Evolutionary conservation across 2,888 invertebrate genomes (phyloP), one percentile per base, ranked within the genome.

Genomic region (Ectemnius lituratus): DNA sequence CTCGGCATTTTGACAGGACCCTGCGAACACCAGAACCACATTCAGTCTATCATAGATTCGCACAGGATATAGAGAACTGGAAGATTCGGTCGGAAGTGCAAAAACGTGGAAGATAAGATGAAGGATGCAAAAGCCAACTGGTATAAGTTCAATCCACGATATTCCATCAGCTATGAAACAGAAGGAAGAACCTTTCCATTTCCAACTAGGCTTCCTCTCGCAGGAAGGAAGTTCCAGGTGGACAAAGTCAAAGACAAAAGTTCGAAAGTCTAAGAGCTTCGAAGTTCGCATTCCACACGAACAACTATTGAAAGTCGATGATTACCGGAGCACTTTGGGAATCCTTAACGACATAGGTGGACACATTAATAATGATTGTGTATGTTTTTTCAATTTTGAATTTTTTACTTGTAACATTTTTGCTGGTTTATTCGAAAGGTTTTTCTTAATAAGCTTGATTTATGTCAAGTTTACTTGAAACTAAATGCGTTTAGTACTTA

Each of bases 1-100:
- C 49, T 84, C 87, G 18, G 84, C 87, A 76, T 88, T 87, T 65
- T 87, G 87, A 64, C 88, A 86, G 52, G 62, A 47, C 2, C 87
- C 88, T 88, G 76, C 11, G 76, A 85, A 75, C 57, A 74, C 8
- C 37, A 37, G 16, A 6, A 2, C 16, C 52, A 14, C 52, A 52
- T 52, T 52, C n/a, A 16, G n/a, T 27, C 45, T 23, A 23, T 23
- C 23, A 3, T 23, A 5, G 18, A 60, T 59, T 27, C 61, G 28
- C 14, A 52, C 4, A 8, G 11, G 27, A 58, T 60, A 65, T 13
- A 61, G 46, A 60, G 64, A 57, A 14, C 11, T 14, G 52, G 8
- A 14, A 52, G 56, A 56, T 13, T 57, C 6, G 20, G 45, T 4
- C 47, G 28, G 57, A 58, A 13, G 11, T 13, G 28, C 6, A 2